Percentiles rank a stretch among this genome's conserved stretches.
Conservation (phyloP, 2,113 vertebrate species). For the Serinus canaria region DNA sequence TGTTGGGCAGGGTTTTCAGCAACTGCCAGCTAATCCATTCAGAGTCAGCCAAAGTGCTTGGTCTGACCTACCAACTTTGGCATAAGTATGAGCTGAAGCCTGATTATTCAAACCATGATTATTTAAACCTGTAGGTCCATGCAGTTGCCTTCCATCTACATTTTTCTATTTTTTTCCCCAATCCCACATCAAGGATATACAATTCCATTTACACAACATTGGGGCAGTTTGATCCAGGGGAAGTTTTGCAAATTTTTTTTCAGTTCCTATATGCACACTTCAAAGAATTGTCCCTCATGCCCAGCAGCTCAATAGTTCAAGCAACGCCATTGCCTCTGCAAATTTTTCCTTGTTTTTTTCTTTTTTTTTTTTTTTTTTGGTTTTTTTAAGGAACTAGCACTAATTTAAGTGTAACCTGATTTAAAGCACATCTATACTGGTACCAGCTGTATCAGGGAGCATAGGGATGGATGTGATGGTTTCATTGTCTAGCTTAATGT, state of each 20-base stretch:
- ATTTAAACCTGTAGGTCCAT: background rate
- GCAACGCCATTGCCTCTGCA: background rate
- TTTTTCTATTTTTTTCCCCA: background rate
- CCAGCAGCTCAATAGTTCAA: background rate
- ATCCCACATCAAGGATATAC: background rate
- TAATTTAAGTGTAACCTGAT: background rate
- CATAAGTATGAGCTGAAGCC: background rate
- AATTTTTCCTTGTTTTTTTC: too few relatives aligned
- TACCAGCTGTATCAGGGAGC: background rate
- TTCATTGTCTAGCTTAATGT: background rate
- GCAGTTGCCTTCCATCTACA: background rate
- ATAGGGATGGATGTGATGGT: background rate
- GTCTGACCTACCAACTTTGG: constrained; percentile 41
- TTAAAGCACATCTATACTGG: background rate
- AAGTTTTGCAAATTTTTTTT: background rate
- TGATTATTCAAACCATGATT: background rate
- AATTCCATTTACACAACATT: background rate
- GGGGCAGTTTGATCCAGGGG: background rate
- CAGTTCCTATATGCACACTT: background rate
- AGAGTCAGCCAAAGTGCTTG: constrained; percentile 33
- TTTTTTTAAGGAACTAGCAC: background rate
- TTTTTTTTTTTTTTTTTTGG: too few relatives aligned
- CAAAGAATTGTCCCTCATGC: background rate
- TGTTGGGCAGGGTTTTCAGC: constrained; percentile 58
- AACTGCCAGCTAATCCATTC: constrained; percentile 32